phyloP scores from a whole-genome alignment of 1,140 invertebrate species.

The Carposina sasakii region DNA sequence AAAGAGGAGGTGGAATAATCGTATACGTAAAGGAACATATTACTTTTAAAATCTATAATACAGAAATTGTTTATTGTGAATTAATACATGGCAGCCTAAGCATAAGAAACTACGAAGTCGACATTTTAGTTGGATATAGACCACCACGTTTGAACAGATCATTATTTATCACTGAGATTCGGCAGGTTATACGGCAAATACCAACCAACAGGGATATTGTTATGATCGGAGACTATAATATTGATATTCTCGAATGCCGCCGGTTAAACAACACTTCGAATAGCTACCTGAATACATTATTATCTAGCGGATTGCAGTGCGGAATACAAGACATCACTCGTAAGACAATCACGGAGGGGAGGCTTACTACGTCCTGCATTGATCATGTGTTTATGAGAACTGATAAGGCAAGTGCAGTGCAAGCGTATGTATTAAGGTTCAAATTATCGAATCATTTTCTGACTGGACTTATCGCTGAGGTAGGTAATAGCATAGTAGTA shows the following conservation, averaged over 20 bases:
- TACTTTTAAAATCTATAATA: neutral
- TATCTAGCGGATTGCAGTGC: conserved; percentile 2
- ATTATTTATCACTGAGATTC: conserved; percentile 1
- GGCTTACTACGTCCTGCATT: conserved; percentile 1
- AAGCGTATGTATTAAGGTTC: neutral
- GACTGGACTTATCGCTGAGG: too few species aligned
- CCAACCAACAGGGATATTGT: neutral
- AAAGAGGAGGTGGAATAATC: conserved; percentile 5
- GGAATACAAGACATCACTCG: conserved; percentile 6
- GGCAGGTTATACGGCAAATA: neutral
- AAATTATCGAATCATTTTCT: neutral
- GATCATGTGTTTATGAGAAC: conserved; percentile 3
- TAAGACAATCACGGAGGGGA: conserved; percentile 1
- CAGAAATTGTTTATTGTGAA: conserved; percentile 7
- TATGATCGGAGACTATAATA: conserved; percentile 5
- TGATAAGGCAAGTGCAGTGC: neutral
- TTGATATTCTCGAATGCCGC: neutral
- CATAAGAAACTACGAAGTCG: neutral
- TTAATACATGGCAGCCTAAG: too few species aligned
- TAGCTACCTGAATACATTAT: too few species aligned
- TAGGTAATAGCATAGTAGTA: too few species aligned
- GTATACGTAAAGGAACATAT: conserved; percentile 3
- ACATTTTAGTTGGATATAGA: conserved; percentile 3
- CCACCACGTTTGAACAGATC: neutral
- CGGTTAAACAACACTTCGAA: neutral